Evolutionary conservation across 2,888 invertebrate genomes (phyloP).

Genomic region (Piscicola geometra): DNA sequence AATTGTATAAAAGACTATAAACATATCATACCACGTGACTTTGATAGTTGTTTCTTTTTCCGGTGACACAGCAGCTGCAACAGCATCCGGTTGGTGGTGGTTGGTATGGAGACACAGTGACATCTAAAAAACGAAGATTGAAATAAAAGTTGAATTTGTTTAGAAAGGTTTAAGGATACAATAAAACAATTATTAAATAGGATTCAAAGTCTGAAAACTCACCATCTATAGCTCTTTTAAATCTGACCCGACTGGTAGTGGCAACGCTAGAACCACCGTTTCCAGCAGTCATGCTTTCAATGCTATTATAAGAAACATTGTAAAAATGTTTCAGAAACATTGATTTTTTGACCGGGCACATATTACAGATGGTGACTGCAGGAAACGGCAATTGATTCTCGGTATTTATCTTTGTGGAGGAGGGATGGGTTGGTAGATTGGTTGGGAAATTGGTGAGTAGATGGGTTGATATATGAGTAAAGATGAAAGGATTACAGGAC

Average conservation of each 20-base stretch:
- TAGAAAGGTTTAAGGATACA: too few relatives aligned
- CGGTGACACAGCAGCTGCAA: slow-evolving; percentile 22
- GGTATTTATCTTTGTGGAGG: neutral
- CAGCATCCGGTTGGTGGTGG: neutral
- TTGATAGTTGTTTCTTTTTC: neutral
- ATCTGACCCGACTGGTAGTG: too few relatives aligned
- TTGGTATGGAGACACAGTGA: neutral
- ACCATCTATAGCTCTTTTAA: too few relatives aligned
- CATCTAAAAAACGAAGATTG: neutral
- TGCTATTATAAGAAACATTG: too few relatives aligned
- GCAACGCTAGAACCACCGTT: too few relatives aligned
- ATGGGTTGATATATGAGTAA: neutral
- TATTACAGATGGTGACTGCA: slow-evolving; percentile 10
- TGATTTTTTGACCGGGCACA: neutral
- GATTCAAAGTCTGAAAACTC: too few relatives aligned
- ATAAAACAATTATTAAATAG: too few relatives aligned
- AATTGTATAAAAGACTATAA: too few relatives aligned
- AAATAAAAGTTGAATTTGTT: neutral
- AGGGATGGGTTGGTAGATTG: neutral
- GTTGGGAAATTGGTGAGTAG: neutral
- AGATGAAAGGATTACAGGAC: neutral
- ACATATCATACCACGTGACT: neutral
- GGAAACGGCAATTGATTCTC: slow-evolving; percentile 1
- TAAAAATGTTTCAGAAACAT: too few relatives aligned
- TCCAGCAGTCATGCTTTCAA: too few relatives aligned